These are phyloP conservation scores for Sorex araneus DNA, from an alignment of 2,113 vertebrate species.

Conservation along the genomic window DNA sequence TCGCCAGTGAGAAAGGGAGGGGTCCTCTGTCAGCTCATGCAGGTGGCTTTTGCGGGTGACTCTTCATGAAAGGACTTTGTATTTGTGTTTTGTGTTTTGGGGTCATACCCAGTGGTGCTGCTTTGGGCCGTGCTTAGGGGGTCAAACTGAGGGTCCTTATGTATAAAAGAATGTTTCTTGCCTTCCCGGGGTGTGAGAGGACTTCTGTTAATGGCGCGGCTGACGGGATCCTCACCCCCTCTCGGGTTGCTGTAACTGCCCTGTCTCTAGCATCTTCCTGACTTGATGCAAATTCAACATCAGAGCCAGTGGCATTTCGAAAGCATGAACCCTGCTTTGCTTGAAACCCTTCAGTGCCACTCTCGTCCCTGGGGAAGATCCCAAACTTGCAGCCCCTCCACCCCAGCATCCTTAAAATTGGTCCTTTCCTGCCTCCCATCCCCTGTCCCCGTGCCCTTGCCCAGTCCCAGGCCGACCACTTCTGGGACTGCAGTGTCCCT, in stretches of 20 bases:
- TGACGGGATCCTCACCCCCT: not conserved
- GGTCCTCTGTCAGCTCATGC: not conserved
- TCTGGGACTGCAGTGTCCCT: not conserved
- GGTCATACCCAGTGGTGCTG: too few relatives aligned
- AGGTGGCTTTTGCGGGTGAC: too few relatives aligned
- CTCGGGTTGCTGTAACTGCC: not conserved
- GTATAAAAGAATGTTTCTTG: too few relatives aligned
- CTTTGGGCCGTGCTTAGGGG: too few relatives aligned
- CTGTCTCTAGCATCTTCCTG: not conserved
- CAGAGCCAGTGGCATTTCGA: slow-evolving; percentile 12
- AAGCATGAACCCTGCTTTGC: not conserved
- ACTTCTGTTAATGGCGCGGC: not conserved
- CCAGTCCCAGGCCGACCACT: not conserved
- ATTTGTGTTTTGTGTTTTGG: too few relatives aligned
- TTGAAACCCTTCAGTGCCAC: not conserved
- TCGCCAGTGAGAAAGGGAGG: not conserved
- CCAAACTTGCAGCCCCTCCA: not conserved
- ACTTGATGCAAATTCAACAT: not conserved
- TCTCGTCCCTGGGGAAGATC: not conserved
- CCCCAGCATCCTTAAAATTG: not conserved
- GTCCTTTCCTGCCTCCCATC: not conserved
- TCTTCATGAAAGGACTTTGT: too few relatives aligned
- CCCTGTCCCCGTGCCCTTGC: not conserved
- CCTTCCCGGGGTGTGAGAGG: not conserved
- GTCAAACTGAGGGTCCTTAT: too few relatives aligned